These are phyloP conservation scores for Pachycephus smyrnensis DNA, from an alignment of 2,888 invertebrate genomes.

Conservation along the genomic window DNA sequence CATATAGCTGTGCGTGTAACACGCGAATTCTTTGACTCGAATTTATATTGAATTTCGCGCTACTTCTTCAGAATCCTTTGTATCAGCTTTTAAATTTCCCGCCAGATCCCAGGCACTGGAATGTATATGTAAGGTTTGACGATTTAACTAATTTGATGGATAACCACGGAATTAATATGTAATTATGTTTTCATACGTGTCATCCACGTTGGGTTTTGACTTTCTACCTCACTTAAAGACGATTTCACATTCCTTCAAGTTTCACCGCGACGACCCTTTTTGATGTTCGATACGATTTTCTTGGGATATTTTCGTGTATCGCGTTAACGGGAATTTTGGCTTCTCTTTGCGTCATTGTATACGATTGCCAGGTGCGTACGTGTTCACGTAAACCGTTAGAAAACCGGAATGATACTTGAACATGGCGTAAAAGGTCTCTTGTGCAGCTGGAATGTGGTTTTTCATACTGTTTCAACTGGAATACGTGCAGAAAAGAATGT, in stretches of 20 bases:
- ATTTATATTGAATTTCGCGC: background rate
- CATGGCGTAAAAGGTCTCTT: background rate
- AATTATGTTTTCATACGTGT: background rate
- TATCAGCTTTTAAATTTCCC: background rate
- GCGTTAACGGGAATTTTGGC: background rate
- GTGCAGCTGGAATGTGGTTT: background rate
- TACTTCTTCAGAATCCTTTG: background rate
- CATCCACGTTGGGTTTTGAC: background rate
- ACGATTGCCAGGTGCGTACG: background rate
- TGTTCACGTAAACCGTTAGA: background rate
- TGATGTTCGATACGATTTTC: no score
- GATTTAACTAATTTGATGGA: background rate
- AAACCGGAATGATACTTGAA: background rate
- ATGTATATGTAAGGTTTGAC: background rate
- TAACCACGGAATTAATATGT: background rate
- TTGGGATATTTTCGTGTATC: background rate
- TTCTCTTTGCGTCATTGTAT: background rate
- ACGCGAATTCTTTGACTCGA: background rate
- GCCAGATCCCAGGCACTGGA: background rate
- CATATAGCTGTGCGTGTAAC: background rate
- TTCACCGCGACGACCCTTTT: background rate
- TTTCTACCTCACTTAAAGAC: background rate
- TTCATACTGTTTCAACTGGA: background rate
- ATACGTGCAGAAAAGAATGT: background rate
- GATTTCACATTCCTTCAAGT: background rate